Evolutionary conservation across 1,140 invertebrate species (phyloP), one percentile per base, ranked within the genome.

Genomic region (Globodera rostochiensis): DNA sequence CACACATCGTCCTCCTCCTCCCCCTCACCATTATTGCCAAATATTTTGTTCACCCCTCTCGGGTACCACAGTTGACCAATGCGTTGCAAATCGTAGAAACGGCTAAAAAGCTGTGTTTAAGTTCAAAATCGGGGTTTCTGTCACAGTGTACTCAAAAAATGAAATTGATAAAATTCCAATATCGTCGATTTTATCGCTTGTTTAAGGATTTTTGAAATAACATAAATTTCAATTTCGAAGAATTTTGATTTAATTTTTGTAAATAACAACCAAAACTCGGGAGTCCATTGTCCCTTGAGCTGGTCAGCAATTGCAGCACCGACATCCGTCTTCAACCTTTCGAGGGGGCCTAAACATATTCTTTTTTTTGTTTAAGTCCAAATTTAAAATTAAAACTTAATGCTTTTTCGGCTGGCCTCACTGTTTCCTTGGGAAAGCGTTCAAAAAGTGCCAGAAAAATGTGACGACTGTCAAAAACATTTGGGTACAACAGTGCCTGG

Each of bases 381-480:
- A 15, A 77, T 36, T 36, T 77, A 79, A 79, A 70, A 79, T 21
- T 77, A 25, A 73, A n/a, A 84, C 82, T 66, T 47, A 84, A 46
- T 64, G n/a, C 60, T 46, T 53, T 71, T 69, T 83, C 74, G n/a
- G 49, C 45, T 50, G 67, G n/a, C 60, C 74, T 47, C 82, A 75
- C 15, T 21, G 53, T 78, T 66, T 83, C 82, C 49, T 83, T 74
- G 8, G 82, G 82, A 15, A 83, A 79, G 13, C 50, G 49, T 6
- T 83, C 82, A 25, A 83, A 67, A 21, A 83, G 74, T 79, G 82
- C 80, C 49, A 83, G 46, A 66, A 83, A 83, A 25, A 83, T 67
- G 21, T 80, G 82, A 0, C 82, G 53, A 21, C 53, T 73, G 47
- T 83, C 82, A 57, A 83, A 83, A 21, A 84, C 53, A 53, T 82